Evolutionary conservation across 2,113 vertebrate genomes (phyloP).

Genomic region (Litocranius walleri): DNA sequence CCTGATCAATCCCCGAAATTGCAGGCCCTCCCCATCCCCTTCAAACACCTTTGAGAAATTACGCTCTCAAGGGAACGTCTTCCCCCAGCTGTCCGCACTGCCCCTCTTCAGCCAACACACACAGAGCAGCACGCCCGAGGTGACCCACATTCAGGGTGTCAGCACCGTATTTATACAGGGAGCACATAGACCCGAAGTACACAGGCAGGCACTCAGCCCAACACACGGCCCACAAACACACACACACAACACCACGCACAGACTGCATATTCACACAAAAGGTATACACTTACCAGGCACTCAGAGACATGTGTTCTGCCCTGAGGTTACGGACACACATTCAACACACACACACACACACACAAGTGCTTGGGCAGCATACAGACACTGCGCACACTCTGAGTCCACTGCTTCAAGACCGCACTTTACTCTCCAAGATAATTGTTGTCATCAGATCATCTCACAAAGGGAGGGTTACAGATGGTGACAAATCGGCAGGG

Average conservation of each 20-base stretch:
- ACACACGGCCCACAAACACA: background rate
- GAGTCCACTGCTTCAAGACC: background rate
- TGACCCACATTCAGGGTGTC: background rate
- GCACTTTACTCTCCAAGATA: constrained; percentile 45
- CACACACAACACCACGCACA: background rate
- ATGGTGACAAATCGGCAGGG: constrained; percentile 73
- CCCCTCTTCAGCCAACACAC: background rate
- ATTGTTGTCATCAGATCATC: constrained; percentile 59
- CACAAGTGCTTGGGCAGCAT: background rate
- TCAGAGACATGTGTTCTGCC: background rate
- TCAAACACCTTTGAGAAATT: constrained; percentile 49
- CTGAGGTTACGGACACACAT: background rate
- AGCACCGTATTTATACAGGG: background rate
- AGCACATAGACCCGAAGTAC: background rate
- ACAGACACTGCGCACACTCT: background rate
- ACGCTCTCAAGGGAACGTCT: background rate
- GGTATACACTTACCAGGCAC: background rate
- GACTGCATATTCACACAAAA: background rate
- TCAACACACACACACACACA: background rate
- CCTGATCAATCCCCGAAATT: background rate
- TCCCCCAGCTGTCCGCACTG: background rate
- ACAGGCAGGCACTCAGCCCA: background rate
- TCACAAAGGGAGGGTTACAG: constrained; percentile 67
- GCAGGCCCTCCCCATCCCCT: background rate
- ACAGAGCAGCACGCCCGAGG: background rate